Evolutionary conservation across 2,113 vertebrate species (phyloP), one percentile per base, ranked within the genome.

Genomic region (Himantopus leucocephalus): DNA sequence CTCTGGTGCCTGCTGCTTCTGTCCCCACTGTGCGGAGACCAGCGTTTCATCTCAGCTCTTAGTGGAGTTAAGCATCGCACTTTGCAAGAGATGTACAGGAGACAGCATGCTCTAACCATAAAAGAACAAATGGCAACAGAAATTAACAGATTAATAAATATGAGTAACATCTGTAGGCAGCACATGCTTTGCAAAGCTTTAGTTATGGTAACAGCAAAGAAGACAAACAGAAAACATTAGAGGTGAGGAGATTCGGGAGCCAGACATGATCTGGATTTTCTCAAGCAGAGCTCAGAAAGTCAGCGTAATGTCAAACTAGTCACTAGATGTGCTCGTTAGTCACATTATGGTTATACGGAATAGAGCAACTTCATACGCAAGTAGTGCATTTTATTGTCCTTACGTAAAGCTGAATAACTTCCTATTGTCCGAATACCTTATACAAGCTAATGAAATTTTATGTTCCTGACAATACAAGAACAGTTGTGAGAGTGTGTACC

Each of bases 261-360:
- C 58, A 59, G 34, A 47, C 66, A 39, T 0, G 0, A 53, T 23
- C 63, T 41, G 70, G 37, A 24, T 78, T 72, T 84, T 67, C 66
- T 84, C 45, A 8, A 32, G 59, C 45, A 43, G 35, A 62, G 73
- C 30, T 59, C 58, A 18, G 63, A 45, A 63, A 85, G 53, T 37
- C 56, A 20, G 29, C 1, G 10, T 15, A 16, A 18, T 1, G 7
- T n/a, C 68, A 21, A 45, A 12, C 41, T 0, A 37, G 55, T 19
- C 55, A 13, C 32, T 11, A 27, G 48, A 23, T 5, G 5, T 35
- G 43, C 37, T 47, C 17, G 15, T 5, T 14, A 23, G 34, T n/a
- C 63, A 18, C 8, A 10, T 9, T 10, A 6, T 7, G 21, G 41
- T 39, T 85, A 39, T 0, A 41, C 10, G 16, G 24, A 80, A 34